Percentiles rank a stretch among this genome's conserved stretches.
These are phyloP conservation scores for Neomorphus geoffroyi DNA, from an alignment of 2,797 vertebrate species.

Conservation along the genomic window DNA sequence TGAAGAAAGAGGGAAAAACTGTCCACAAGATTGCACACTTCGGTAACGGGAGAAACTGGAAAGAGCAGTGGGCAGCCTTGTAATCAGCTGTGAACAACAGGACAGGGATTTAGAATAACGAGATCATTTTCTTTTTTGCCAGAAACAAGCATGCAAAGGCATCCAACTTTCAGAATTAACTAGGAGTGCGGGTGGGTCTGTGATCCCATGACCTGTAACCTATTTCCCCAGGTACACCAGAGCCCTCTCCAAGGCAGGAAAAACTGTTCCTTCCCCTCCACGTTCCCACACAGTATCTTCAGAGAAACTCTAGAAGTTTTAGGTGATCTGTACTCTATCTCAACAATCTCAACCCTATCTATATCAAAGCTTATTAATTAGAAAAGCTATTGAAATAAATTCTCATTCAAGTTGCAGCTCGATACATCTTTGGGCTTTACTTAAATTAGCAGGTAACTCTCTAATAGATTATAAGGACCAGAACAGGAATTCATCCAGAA, in stretches of 20 bases:
- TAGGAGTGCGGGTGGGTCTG: background rate
- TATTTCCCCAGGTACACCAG: background rate
- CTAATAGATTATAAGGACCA: background rate
- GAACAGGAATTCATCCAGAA: background rate
- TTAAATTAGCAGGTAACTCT: background rate
- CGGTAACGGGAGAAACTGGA: background rate
- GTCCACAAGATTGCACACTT: background rate
- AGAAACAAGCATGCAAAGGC: background rate
- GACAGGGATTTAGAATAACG: background rate
- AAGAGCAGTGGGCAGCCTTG: background rate
- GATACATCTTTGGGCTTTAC: background rate
- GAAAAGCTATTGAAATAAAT: background rate
- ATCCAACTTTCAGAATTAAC: background rate
- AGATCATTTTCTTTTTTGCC: background rate
- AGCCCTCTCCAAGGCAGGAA: background rate
- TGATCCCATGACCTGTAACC: background rate
- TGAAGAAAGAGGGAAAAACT: background rate
- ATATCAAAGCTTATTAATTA: background rate
- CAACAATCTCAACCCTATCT: background rate
- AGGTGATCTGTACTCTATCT: background rate
- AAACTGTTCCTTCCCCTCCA: background rate
- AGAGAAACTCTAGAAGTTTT: background rate
- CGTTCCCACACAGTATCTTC: background rate
- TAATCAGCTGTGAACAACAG: background rate
- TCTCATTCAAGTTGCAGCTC: background rate